Evolutionary conservation across 2,797 vertebrate genomes (phyloP).

Genomic region (Synaphobranchus kaupii): DNA sequence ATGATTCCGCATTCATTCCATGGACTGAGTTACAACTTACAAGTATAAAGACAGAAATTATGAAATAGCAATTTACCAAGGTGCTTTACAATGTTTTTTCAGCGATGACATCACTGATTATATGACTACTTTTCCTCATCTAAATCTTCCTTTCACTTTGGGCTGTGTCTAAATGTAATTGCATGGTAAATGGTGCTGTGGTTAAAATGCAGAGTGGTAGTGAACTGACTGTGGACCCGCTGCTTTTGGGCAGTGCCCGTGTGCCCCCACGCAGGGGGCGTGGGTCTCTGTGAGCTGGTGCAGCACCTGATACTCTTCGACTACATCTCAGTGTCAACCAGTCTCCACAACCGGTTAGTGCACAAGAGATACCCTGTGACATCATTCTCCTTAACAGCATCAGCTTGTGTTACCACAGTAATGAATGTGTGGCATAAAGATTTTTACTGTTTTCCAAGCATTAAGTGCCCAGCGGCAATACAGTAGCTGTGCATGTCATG

Average conservation of each 20-base stretch:
- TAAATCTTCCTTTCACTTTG: not conserved
- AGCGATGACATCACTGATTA: not conserved
- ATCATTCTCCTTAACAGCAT: not conserved
- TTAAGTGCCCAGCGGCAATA: not conserved
- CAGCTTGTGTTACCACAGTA: not conserved
- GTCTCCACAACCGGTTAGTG: constrained; percentile 71
- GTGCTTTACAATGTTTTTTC: not conserved
- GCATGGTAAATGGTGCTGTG: not conserved
- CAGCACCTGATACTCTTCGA: constrained; percentile 82
- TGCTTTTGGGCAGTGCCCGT: constrained; percentile 73
- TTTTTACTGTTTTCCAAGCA: not conserved
- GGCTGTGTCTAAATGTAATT: not conserved
- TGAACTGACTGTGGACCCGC: not conserved
- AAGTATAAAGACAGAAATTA: not conserved
- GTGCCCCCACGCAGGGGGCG: constrained; percentile 82
- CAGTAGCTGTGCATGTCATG: not conserved
- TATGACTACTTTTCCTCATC: too few relatives aligned
- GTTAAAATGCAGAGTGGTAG: not conserved
- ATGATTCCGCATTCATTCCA: not conserved
- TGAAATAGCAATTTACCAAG: not conserved
- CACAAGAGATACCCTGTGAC: not conserved
- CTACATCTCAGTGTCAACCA: constrained; percentile 73
- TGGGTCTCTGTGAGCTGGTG: constrained; percentile 81
- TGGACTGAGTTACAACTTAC: not conserved
- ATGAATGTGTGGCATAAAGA: not conserved